A percentile compares a stretch with the other conserved stretches of the same genome.
These are phyloP conservation scores for Pinctada fucata DNA, from an alignment of 2,888 invertebrate species.

Conservation along the genomic window DNA sequence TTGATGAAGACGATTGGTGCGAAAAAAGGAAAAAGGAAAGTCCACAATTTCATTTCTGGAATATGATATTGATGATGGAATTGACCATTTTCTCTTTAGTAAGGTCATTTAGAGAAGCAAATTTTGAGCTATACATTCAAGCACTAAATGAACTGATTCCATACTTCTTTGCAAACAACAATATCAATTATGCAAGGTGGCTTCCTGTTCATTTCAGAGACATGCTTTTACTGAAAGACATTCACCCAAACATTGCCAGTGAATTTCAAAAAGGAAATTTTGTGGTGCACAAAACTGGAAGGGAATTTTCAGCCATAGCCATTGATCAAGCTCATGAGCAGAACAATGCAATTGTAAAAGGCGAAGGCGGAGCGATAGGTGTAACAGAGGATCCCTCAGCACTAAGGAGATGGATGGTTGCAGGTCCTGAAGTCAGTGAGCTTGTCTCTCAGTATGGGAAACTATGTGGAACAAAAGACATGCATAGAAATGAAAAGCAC, in stretches of 20 bases:
- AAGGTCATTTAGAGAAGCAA: slow-evolving; percentile 21
- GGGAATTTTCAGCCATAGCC: slow-evolving; percentile 38
- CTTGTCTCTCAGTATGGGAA: slow-evolving; percentile 36
- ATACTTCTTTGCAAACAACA: slow-evolving; percentile 38
- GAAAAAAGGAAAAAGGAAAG: slow-evolving; percentile 9
- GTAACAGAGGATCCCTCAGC: slow-evolving; percentile 53
- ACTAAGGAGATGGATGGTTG: slow-evolving; percentile 56
- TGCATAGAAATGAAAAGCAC: slow-evolving; percentile 1
- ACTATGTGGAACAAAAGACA: not conserved
- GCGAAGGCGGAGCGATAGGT: slow-evolving; percentile 55
- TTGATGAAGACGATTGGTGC: slow-evolving; percentile 5
- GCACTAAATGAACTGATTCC: not conserved
- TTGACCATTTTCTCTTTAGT: not conserved
- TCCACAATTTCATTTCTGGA: slow-evolving; percentile 18
- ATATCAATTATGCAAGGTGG: slow-evolving; percentile 52
- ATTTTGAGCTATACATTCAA: slow-evolving; percentile 6
- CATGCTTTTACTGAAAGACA: too few species aligned
- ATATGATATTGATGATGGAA: not conserved
- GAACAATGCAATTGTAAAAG: slow-evolving; percentile 54
- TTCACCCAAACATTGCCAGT: too few species aligned
- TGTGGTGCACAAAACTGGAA: not conserved
- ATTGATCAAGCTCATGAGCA: slow-evolving; percentile 50
- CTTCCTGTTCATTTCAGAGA: slow-evolving; percentile 45
- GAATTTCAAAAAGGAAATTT: not conserved
- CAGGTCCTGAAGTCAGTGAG: slow-evolving; percentile 51